Percentiles rank a stretch among this genome's conserved stretches.
Conservation (phyloP, 2,888 invertebrate genomes). For the Hypercompe scribonia region DNA sequence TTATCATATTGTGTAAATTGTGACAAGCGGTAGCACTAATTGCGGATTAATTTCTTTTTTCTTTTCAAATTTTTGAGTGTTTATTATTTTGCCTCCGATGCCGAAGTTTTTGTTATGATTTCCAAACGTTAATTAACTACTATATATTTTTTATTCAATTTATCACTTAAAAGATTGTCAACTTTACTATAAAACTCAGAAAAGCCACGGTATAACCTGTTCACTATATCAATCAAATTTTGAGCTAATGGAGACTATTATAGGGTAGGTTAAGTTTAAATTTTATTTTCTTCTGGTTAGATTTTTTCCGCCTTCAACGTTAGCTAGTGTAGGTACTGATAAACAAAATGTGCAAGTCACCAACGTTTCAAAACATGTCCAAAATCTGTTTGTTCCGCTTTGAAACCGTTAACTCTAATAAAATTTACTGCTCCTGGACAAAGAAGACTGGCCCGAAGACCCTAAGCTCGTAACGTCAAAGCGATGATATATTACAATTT, state of each 20-base stretch:
- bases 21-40: no score
- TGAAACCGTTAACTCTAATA: constrained; percentile 77
- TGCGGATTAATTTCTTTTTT: no score
- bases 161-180: no score
- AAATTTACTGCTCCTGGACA: constrained; percentile 79
- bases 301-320: background rate
- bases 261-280: background rate
- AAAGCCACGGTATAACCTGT: background rate
- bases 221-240: background rate
- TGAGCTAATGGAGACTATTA: background rate
- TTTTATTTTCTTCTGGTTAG: background rate
- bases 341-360: constrained; percentile 4
- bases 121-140: no score
- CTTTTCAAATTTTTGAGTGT: no score
- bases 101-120: no score
- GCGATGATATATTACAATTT: constrained; percentile 86
- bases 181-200: background rate
- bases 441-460: constrained; percentile 73
- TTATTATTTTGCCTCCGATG: no score
- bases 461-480: constrained; percentile 81
- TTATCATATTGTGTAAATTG: no score
- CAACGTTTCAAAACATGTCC: constrained; percentile 21
- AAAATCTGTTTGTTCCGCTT: constrained; percentile 49
- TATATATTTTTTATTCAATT: no score
- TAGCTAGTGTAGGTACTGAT: background rate